Evolutionary conservation across 1,140 invertebrate species (phyloP).

Genomic region (Stegodyphus mimosarum): DNA sequence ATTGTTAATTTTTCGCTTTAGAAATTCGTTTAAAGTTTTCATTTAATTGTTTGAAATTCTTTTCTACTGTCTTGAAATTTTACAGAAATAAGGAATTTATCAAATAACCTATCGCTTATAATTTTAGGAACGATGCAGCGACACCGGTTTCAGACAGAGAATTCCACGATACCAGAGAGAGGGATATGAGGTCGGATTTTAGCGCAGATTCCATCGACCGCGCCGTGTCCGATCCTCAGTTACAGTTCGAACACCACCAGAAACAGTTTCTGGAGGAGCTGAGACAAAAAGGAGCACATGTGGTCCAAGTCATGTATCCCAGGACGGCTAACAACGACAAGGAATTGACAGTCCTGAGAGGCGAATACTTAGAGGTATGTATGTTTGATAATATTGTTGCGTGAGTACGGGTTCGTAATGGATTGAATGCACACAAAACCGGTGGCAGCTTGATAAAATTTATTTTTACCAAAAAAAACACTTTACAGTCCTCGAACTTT

Average conservation of each 20-base stretch:
- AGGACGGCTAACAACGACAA: slow-evolving; percentile 98
- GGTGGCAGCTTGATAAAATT: too few species aligned
- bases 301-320: slow-evolving; percentile 94
- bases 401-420: too few species aligned
- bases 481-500: too few species aligned
- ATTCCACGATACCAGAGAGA: slow-evolving; percentile 33
- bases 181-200: slow-evolving; percentile 75
- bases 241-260: slow-evolving; percentile 66
- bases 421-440: too few species aligned
- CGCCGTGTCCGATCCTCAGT: slow-evolving; percentile 69
- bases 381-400: neutral
- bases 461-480: too few species aligned
- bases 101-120: neutral
- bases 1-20: too few species aligned
- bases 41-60: neutral
- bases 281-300: slow-evolving; percentile 75
- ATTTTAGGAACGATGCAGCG: slow-evolving; percentile 37
- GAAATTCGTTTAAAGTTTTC: too few species aligned
- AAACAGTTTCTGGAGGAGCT: slow-evolving; percentile 66
- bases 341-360: slow-evolving; percentile 93
- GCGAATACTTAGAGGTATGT: slow-evolving; percentile 91
- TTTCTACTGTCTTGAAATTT: neutral
- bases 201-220: slow-evolving; percentile 82
- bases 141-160: slow-evolving; percentile 47
- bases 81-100: too few species aligned